phyloP scores from a whole-genome alignment of 2,888 invertebrate genomes.

The Muscina levida region DNA sequence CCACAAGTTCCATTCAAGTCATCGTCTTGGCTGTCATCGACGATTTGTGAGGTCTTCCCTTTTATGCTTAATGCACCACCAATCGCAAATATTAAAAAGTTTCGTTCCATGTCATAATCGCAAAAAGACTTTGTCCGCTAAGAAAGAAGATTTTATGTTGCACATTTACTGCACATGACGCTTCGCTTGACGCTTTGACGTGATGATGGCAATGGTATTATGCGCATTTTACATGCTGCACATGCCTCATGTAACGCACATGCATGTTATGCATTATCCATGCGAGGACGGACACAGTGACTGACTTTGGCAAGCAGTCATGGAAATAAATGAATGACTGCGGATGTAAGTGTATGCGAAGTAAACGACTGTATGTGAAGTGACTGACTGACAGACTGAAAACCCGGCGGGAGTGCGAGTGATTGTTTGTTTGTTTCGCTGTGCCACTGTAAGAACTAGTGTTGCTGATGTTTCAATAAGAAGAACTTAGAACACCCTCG shows the following conservation, averaged over 20 bases:
- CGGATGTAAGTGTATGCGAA: not conserved
- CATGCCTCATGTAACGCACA: constrained; percentile 67
- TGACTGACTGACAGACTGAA: constrained; percentile 36
- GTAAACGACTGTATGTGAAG: constrained; percentile 12
- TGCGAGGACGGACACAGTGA: not conserved
- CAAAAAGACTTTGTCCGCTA: constrained; percentile 11
- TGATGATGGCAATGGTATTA: constrained; percentile 36
- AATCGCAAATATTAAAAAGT: not conserved
- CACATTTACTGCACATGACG: constrained; percentile 43
- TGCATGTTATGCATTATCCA: constrained; percentile 63
- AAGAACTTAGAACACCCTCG: constrained; percentile 12
- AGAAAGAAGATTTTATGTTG: constrained; percentile 31
- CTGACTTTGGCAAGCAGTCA: not conserved
- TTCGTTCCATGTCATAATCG: constrained; percentile 6
- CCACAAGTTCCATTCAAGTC: not conserved
- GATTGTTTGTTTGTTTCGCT: constrained; percentile 11
- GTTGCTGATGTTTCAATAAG: constrained; percentile 47
- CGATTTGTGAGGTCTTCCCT: constrained; percentile 46
- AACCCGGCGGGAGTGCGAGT: not conserved
- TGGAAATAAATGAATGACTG: not conserved
- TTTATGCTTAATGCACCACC: not conserved
- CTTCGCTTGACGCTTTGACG: constrained; percentile 37
- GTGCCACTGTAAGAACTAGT: constrained; percentile 2
- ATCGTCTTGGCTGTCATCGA: not conserved
- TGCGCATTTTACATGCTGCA: constrained; percentile 73